These are phyloP conservation scores for Psittacula echo DNA, from an alignment of 2,797 vertebrate species.

Conservation along the genomic window DNA sequence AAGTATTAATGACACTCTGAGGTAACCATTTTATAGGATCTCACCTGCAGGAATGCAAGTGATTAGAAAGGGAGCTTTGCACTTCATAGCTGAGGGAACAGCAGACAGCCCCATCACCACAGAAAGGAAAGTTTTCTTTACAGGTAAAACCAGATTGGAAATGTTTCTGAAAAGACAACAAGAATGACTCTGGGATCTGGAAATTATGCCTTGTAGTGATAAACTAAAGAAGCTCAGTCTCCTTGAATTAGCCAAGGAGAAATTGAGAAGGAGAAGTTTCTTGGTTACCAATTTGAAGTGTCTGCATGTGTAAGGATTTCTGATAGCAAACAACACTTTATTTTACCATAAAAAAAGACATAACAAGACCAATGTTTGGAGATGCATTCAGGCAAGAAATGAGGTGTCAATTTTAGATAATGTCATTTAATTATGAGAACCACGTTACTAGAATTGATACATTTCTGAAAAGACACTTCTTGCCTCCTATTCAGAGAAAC, in stretches of 20 bases:
- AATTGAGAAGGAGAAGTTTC: neutral
- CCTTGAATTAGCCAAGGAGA: neutral
- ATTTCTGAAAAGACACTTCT: neutral
- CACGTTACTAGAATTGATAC: neutral
- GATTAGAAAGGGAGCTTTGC: neutral
- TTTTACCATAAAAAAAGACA: neutral
- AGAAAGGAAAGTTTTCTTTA: neutral
- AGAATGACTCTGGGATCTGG: neutral
- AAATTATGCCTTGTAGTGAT: neutral
- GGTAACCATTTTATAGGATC: neutral
- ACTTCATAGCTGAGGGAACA: neutral
- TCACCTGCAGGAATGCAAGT: neutral
- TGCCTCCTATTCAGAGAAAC: neutral
- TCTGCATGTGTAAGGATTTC: neutral
- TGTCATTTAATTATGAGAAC: neutral
- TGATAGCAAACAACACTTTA: neutral
- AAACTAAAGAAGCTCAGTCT: neutral
- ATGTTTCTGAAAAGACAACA: neutral
- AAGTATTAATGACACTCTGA: neutral
- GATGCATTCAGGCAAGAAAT: neutral
- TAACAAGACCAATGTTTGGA: neutral
- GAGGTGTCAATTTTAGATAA: neutral
- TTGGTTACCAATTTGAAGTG: neutral
- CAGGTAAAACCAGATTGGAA: neutral
- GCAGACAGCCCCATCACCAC: neutral